Percentiles rank a stretch among this genome's conserved stretches.
These are phyloP conservation scores for Pseudomyrmex cubaensis DNA, from an alignment of 1,140 invertebrate species.

Conservation along the genomic window DNA sequence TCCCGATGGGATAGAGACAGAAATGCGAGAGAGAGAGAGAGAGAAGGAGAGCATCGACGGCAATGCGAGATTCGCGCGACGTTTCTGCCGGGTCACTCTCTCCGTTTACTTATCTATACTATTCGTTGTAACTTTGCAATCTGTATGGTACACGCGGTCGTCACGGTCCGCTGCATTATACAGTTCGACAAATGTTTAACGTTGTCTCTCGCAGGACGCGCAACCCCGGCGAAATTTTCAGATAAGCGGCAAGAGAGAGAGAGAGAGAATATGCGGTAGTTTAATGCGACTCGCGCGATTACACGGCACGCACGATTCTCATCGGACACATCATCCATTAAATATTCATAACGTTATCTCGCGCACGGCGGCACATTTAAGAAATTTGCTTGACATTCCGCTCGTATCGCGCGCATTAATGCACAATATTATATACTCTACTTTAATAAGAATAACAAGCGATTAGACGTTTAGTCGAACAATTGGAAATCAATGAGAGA, in stretches of 20 bases:
- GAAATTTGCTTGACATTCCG: not conserved
- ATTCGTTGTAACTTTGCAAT: conserved; percentile 49
- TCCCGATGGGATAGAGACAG: not conserved
- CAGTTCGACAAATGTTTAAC: conserved; percentile 42
- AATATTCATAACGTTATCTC: not conserved
- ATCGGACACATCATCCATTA: conserved; percentile 11
- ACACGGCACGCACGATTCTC: not conserved
- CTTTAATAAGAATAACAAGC: too few species aligned
- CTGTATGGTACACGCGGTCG: conserved; percentile 37
- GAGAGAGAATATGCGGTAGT: not conserved
- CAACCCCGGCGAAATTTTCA: conserved; percentile 4
- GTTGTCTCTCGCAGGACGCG: not conserved
- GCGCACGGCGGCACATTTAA: not conserved
- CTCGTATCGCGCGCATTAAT: not conserved
- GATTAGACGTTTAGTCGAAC: too few species aligned
- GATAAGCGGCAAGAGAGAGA: not conserved
- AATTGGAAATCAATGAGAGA: too few species aligned
- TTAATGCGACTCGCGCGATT: conserved; percentile 12
- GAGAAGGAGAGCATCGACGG: not conserved
- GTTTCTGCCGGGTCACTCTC: conserved; percentile 24
- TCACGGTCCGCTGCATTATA: conserved; percentile 38
- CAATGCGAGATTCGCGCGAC: conserved; percentile 1
- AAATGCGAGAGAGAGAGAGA: too few species aligned
- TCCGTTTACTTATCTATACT: conserved; percentile 6
- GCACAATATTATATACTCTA: too few species aligned